Base-by-base conservation (phyloP, 2,797 vertebrate genomes). In the Hyperoplus immaculatus region DNA sequence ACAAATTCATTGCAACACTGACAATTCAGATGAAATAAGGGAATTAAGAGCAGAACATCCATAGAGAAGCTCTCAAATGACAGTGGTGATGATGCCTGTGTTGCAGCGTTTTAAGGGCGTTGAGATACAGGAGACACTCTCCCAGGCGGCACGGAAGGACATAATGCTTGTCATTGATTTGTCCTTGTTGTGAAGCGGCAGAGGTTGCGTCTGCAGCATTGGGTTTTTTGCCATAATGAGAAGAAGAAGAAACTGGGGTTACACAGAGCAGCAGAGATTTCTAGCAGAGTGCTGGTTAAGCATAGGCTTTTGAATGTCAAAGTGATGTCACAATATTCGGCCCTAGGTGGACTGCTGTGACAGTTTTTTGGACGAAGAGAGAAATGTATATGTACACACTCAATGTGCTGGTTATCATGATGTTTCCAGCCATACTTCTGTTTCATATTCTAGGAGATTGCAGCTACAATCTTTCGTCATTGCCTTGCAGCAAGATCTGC, bases 151-250 rank as follows among this genome's bases (percentile, higher is more conserved):
- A 65, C 70, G 72, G 65, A 42, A 54, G 46, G 69, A 11, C 54
- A 29, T 59, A 43, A 29, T 0, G 76, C 58, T 59, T 80, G 87
- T 84, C 90, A 90, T 90, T 92, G 91, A 75, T 62, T 81, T 70
- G 89, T 45, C 91, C 90, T 92, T 91, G 86, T 64, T 72, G 64
- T 53, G 72, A 41, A 68, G 83, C 86, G 75, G 85, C 80, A 15
- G 78, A 71, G 75, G 78, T 50, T 74, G 68, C 42, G 58, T 49
- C 81, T 77, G 76, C 77, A 85, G 62, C 2, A 18, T 8, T 6
- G 68, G n/a, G 16, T 50, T 11, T 56, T 73, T 14, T 51, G 39
- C 39, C 59, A 9, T 74, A 18, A 60, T 43, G 42, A 46, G 60
- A 15, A 59, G 47, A 56, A 62, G 55, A 73, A 77, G 21, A 29